Base-by-base conservation (phyloP, 2,113 vertebrate genomes). In the Pachyramphus minor region DNA sequence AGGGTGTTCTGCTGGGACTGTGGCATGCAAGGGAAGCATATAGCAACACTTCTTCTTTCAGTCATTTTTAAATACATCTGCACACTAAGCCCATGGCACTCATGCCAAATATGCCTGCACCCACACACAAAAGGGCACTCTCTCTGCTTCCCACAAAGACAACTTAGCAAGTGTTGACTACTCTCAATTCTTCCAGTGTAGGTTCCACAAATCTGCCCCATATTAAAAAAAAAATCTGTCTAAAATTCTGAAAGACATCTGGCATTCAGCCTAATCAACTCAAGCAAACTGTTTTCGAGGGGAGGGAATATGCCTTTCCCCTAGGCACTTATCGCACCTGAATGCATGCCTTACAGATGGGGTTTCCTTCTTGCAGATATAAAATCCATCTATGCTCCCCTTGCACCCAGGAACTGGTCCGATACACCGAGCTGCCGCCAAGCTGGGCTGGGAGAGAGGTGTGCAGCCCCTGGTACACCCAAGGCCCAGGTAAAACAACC, bases 221-320 rank as follows among this genome's bases (percentile, higher is more conserved):
- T 4, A 25, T 7, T 12, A 23, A 58, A 86, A 66, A 25, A 79
- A 67, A 31, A 59, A 68, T 1, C 25, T 25, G 12, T 41, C 68
- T 37, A 37, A 82, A 92, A 77, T 35, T 47, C 47, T 37, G 14
- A 15, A 45, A 44, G 39, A 8, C 45, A 35, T 67, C 42, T 81
- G 86, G 63, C 67, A 59, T 33, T 35, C 69, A 45, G 53, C 50
- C 59, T 55, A 45, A 89, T 41, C 9, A 60, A 73, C 37, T 41
- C 16, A 37, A 78, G 37, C 2, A 0, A 56, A 18, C n/a, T 16
- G 42, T 31, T 64, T 47, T 27, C 3, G 2, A 22, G 39, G 28
- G 33, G 22, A 66, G 23, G 50, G 16, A 49, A n/a, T 2, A 20
- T 0, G 18, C 37, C 23, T n/a, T 39, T 30, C 9, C 21, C 11